These are phyloP conservation scores for Diaphora mendica DNA, from an alignment of 2,888 invertebrate species.

Conservation along the genomic window DNA sequence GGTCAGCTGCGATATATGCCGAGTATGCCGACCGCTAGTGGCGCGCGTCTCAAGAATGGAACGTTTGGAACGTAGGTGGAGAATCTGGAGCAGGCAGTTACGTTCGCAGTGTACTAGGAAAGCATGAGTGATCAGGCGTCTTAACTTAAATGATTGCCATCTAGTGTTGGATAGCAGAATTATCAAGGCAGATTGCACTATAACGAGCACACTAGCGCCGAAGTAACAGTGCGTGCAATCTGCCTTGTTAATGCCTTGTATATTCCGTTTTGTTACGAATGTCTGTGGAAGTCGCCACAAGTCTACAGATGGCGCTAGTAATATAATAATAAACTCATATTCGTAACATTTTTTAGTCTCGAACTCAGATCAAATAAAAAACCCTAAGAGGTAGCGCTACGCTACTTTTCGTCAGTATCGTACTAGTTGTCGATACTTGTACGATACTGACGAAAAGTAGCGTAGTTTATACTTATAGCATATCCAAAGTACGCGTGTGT, in stretches of 20 bases:
- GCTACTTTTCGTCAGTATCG: too few relatives aligned
- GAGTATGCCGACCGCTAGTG: neutral
- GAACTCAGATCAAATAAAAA: too few relatives aligned
- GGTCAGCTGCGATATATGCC: neutral
- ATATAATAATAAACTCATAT: neutral
- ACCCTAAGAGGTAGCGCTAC: too few relatives aligned
- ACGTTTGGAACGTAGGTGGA: conserved; percentile 84
- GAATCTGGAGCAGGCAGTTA: conserved; percentile 86
- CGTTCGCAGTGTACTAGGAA: conserved; percentile 83
- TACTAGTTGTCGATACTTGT: too few relatives aligned
- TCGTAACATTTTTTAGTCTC: too few relatives aligned
- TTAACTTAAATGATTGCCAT: conserved; percentile 24
- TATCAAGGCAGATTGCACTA: neutral
- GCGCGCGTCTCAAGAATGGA: conserved; percentile 60
- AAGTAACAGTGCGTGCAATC: neutral
- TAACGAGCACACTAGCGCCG: neutral
- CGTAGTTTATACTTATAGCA: too few relatives aligned
- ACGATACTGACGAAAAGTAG: too few relatives aligned
- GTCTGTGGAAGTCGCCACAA: too few relatives aligned
- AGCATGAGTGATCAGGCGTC: conserved; percentile 52
- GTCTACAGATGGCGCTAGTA: conserved; percentile 17
- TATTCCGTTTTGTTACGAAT: neutral
- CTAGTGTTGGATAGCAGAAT: conserved; percentile 33
- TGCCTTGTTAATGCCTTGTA: neutral
- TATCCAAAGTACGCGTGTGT: too few relatives aligned